Evolutionary conservation across 2,888 invertebrate genomes (phyloP).

Genomic region (Danaus chrysippus): DNA sequence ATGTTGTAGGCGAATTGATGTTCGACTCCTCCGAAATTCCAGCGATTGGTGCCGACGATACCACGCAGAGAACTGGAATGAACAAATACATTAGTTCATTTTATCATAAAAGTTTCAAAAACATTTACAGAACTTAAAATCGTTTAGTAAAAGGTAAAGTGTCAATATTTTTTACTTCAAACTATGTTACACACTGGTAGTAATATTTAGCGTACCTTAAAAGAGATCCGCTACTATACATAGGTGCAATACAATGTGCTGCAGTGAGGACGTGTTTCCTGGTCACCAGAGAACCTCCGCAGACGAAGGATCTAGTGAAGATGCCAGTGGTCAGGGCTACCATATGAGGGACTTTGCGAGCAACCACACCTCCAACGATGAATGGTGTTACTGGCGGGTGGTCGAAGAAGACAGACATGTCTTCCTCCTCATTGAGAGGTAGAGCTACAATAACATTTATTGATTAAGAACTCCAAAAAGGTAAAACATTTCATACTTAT

Average conservation of each 20-base stretch:
- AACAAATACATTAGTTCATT: too few species aligned
- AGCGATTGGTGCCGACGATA: conserved; percentile 52
- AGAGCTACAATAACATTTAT: neutral
- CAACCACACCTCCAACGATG: conserved; percentile 41
- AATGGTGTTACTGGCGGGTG: conserved; percentile 7
- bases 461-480: neutral
- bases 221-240: neutral
- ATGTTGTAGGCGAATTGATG: conserved; percentile 47
- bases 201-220: neutral
- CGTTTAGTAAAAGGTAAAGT: neutral
- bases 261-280: conserved; percentile 36
- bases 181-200: too few species aligned
- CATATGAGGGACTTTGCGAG: conserved; percentile 38
- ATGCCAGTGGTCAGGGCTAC: conserved; percentile 38
- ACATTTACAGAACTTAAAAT: too few species aligned
- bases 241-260: conserved; percentile 40
- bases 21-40: conserved; percentile 47
- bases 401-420: conserved; percentile 1
- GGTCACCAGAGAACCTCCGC: conserved; percentile 38
- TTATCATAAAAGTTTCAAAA: too few species aligned
- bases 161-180: neutral
- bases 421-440: conserved; percentile 4
- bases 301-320: conserved; percentile 24
- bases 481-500: too few species aligned
- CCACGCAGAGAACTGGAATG: conserved; percentile 44